Evolutionary conservation across 2,888 invertebrate species (phyloP).

Genomic region (Sthenelais limicola): DNA sequence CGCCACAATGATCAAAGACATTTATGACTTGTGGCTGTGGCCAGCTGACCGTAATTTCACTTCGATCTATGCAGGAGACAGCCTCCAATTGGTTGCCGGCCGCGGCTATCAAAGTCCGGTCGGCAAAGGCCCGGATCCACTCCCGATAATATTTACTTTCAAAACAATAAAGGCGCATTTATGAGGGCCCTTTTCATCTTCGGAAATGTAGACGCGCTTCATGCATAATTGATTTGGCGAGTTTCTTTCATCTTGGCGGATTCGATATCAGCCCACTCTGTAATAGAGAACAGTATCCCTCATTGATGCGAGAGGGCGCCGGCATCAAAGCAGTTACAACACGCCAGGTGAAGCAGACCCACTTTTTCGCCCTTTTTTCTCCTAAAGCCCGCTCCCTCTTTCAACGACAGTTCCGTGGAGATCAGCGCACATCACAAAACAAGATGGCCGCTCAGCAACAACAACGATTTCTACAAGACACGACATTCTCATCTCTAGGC

Average conservation of each 20-base stretch:
- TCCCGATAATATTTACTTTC: constrained; percentile 39
- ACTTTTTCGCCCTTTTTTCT: not conserved
- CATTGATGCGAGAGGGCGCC: constrained; percentile 26
- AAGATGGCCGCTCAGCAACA: too few relatives aligned
- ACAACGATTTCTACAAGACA: too few relatives aligned
- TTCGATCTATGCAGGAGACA: constrained; percentile 38
- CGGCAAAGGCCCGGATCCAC: constrained; percentile 35
- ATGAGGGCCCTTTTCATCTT: constrained; percentile 37
- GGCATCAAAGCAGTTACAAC: constrained; percentile 36
- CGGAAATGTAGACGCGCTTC: constrained; percentile 39
- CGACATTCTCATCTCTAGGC: too few relatives aligned
- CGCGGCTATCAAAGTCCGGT: constrained; percentile 25
- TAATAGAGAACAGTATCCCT: constrained; percentile 35
- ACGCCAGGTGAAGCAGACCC: constrained; percentile 25
- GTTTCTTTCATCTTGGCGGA: constrained; percentile 36
- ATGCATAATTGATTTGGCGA: constrained; percentile 37
- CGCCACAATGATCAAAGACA: constrained; percentile 36
- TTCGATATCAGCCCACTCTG: constrained; percentile 32
- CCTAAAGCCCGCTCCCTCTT: too few relatives aligned
- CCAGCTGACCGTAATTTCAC: constrained; percentile 38
- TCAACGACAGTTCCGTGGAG: too few relatives aligned
- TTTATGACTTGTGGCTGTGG: constrained; percentile 29
- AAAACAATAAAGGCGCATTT: constrained; percentile 39
- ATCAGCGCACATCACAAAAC: too few relatives aligned
- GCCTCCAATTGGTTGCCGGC: constrained; percentile 30